Evolutionary conservation across 2,113 vertebrate genomes (phyloP).

Genomic region (Spermophilus dauricus): DNA sequence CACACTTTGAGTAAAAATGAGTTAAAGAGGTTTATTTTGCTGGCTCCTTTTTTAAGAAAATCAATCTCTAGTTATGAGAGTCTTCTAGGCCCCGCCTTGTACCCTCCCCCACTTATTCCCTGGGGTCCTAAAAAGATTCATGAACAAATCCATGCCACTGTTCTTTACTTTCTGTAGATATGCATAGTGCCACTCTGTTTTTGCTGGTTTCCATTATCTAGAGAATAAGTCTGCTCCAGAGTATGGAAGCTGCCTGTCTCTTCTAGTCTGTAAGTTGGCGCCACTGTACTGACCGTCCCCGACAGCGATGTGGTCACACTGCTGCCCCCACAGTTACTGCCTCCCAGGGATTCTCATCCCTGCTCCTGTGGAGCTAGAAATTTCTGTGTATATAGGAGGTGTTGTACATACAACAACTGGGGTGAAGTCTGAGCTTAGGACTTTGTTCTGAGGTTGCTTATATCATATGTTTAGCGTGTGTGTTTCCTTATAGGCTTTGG

Average conservation of each 20-base stretch:
- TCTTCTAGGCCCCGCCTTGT: background rate
- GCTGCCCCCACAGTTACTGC: background rate
- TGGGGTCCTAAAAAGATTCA: background rate
- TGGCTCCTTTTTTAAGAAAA: background rate
- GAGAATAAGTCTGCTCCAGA: background rate
- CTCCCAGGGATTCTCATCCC: too few species aligned
- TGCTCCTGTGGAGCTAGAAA: background rate
- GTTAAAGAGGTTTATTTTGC: background rate
- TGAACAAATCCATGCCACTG: background rate
- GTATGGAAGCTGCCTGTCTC: accelerated
- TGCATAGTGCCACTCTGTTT: background rate
- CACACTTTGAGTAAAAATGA: background rate
- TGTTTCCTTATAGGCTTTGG: background rate
- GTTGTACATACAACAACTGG: background rate
- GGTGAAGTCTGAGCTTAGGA: background rate
- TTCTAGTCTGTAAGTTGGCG: background rate
- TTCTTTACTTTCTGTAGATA: background rate
- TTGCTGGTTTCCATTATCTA: background rate
- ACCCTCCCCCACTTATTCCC: background rate
- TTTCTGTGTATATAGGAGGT: background rate
- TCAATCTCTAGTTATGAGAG: background rate
- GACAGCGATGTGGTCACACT: accelerated
- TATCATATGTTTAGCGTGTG: background rate
- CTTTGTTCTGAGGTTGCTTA: background rate
- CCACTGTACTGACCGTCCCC: accelerated